These are phyloP conservation scores for Ephialtes manifestator DNA, from an alignment of 2,888 invertebrate species.

Conservation along the genomic window DNA sequence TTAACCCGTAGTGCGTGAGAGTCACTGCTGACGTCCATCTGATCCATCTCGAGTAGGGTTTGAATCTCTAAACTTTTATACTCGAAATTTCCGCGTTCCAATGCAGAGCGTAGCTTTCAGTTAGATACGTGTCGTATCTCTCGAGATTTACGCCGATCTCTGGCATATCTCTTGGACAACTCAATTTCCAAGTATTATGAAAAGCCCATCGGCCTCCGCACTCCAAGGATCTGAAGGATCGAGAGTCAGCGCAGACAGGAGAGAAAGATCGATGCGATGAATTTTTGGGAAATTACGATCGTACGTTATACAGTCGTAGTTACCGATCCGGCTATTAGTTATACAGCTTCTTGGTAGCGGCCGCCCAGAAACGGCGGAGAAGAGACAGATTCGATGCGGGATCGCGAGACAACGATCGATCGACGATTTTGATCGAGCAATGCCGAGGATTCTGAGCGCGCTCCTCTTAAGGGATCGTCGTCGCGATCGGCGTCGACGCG, in stretches of 20 bases:
- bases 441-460: neutral
- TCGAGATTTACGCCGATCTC: slow-evolving; percentile 34
- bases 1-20: slow-evolving; percentile 6
- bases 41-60: slow-evolving; percentile 8
- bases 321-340: slow-evolving; percentile 25
- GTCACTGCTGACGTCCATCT: slow-evolving; percentile 25
- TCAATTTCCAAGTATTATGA: slow-evolving; percentile 67
- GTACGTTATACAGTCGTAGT: slow-evolving; percentile 1
- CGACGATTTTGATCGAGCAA: slow-evolving; percentile 63
- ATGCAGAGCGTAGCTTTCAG: neutral
- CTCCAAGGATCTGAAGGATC: slow-evolving; percentile 43
- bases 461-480: slow-evolving; percentile 65
- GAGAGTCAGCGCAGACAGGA: slow-evolving; percentile 12
- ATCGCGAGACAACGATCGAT: slow-evolving; percentile 71
- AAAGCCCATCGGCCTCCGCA: neutral
- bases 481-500: slow-evolving; percentile 63
- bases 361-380: slow-evolving; percentile 44
- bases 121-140: slow-evolving; percentile 9
- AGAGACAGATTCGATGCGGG: slow-evolving; percentile 76
- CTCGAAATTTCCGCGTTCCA: slow-evolving; percentile 54
- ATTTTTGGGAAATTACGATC: slow-evolving; percentile 63
- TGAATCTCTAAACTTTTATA: slow-evolving; percentile 35
- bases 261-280: slow-evolving; percentile 53
- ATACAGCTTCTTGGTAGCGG: slow-evolving; percentile 15
- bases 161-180: slow-evolving; percentile 56